Evolutionary conservation across 2,888 invertebrate species (phyloP), one percentile per base, ranked within the genome.

Genomic region (Teleiodes luculella): DNA sequence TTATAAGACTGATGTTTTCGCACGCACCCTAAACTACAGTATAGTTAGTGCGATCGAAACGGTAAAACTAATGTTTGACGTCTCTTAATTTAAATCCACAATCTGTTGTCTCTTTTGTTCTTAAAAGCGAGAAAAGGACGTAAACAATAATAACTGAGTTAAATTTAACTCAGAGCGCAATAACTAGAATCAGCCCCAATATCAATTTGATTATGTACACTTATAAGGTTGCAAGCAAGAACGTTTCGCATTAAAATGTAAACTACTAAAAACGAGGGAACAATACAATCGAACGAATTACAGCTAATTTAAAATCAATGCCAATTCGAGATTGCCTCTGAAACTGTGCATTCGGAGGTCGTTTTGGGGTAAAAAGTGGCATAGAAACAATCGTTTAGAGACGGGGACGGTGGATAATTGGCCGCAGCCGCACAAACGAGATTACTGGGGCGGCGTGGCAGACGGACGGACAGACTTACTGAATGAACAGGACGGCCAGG

Each of bases 391-490:
- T 57, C 54, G 57, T 57, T 55, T 54, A 58, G 57, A 37, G 53
- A 45, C 53, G 47, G 57, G 64, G 66, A 65, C 66, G 68, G 65
- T 64, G 65, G 68, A 76, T 84, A 83, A 84, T 83, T 83, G 81
- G 69, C 74, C 68, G 76, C 76, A 79, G 78, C 74, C 68, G 76
- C 69, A 72, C 41, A 83, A 83, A 83, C 66, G 71, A 72, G 77
- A 78, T 80, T 80, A 81, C 68, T 65, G 35, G 24, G 20, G 31
- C 37, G 63, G 52, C 53, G 57, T 50, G 43, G 43, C 55, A 45
- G 24, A 13, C 37, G 37, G 33, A 39, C 39, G 8, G 43, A 43
- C 11, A 11, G 43, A 43, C 43, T 4, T 20, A 43, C 43, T 43
- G n/a, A 63, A 60, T 55, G 58, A 60, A 50, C 59, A 56, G 57